Conservation (phyloP, 2,113 vertebrate species). For the Leiothrix lutea region DNA sequence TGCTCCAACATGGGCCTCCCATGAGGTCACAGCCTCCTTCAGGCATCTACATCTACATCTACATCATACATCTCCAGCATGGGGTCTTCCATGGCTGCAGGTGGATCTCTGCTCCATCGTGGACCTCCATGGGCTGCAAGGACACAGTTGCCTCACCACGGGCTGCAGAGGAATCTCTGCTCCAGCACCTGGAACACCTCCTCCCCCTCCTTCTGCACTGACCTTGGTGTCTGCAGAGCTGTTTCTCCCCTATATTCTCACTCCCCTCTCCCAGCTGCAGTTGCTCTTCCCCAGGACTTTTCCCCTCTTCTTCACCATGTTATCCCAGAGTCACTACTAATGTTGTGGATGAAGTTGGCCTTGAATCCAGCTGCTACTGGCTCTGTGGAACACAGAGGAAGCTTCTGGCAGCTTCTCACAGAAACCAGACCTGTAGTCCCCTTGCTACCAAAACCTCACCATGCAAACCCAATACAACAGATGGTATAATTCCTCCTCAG, state of each 20-base stretch:
- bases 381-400: neutral
- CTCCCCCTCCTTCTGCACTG: neutral
- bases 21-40: neutral
- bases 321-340: neutral
- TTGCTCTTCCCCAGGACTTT: neutral
- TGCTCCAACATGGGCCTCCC: neutral
- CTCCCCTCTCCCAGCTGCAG: neutral
- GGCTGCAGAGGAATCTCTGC: neutral
- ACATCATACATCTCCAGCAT: neutral
- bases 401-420: neutral
- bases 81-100: neutral
- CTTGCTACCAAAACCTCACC: neutral
- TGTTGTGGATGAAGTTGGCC: neutral
- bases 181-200: neutral
- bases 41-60: neutral
- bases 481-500: neutral
- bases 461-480: neutral
- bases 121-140: neutral
- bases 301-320: too few species aligned
- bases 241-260: neutral
- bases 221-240: neutral
- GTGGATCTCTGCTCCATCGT: neutral
- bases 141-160: neutral
- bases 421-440: neutral
- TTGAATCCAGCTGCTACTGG: neutral